Conservation (phyloP, 2,113 vertebrate species). For the Tragelaphus imberbis region DNA sequence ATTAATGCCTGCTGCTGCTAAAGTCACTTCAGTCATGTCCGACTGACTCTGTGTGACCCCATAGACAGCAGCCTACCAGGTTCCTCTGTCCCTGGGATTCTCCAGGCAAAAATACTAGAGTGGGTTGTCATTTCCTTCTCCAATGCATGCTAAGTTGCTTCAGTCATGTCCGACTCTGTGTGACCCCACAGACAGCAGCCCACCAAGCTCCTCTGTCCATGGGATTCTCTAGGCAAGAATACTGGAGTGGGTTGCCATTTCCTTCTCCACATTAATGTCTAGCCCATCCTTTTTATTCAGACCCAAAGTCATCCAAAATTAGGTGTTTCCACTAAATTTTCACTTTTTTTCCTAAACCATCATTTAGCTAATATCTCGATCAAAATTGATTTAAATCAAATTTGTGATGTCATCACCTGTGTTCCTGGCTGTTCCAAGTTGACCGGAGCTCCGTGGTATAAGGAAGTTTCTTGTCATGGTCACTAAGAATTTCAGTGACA, state of each 20-base stretch:
- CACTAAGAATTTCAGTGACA: not conserved
- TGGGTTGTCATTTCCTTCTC: too few species aligned
- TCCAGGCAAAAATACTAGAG: too few species aligned
- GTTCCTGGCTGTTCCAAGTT: not conserved
- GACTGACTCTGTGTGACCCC: too few species aligned
- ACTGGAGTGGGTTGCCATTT: not conserved
- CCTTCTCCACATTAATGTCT: not conserved
- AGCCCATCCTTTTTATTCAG: not conserved
- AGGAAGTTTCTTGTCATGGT: not conserved
- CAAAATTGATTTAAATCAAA: not conserved
- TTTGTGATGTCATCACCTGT: not conserved
- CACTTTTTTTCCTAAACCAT: not conserved
- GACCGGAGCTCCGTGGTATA: not conserved
- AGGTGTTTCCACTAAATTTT: not conserved
- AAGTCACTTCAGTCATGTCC: too few species aligned
- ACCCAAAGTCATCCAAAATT: not conserved
- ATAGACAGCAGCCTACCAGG: not conserved
- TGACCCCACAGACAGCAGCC: too few species aligned
- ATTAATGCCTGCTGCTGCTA: not conserved
- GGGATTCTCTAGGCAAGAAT: not conserved
- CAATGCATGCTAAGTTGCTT: too few species aligned
- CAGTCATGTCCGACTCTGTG: too few species aligned
- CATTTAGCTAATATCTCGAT: not conserved
- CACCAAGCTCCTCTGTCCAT: not conserved
- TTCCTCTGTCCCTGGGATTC: too few species aligned